Evolutionary conservation across 1,140 invertebrate genomes (phyloP).

Genomic region (Dryas iulia): DNA sequence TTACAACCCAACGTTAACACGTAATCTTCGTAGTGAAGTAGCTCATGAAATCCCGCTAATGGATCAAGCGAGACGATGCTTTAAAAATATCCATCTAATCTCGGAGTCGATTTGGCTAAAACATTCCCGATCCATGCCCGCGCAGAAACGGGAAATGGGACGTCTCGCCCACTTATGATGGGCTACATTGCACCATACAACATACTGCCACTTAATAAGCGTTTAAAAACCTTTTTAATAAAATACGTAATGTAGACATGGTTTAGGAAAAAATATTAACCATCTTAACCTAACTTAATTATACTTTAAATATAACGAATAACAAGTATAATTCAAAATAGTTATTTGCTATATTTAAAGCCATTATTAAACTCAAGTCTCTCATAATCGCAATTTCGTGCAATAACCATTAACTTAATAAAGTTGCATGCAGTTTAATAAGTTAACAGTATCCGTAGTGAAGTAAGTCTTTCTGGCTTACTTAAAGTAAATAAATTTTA

Average conservation of each 20-base stretch:
- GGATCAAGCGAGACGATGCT: constrained; percentile 68
- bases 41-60: constrained; percentile 71
- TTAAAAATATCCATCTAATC: constrained; percentile 76
- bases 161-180: constrained; percentile 66
- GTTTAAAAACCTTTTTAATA: neutral
- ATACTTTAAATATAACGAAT: too few species aligned
- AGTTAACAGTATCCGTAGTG: neutral
- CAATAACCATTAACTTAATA: neutral
- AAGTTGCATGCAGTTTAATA: neutral
- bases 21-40: constrained; percentile 53
- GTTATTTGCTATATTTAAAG: neutral
- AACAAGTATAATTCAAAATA: too few species aligned
- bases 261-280: neutral
- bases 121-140: constrained; percentile 64
- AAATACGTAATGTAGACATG: neutral
- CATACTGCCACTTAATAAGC: constrained; percentile 26
- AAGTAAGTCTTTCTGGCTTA: too few species aligned
- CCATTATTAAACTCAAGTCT: neutral
- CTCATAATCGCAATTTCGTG: neutral
- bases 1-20: constrained; percentile 59
- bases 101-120: constrained; percentile 72
- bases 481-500: too few species aligned
- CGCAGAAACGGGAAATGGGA: constrained; percentile 64
- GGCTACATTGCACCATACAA: constrained; percentile 27
- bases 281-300: too few species aligned